Evolutionary conservation across 2,888 invertebrate genomes (phyloP), one percentile per base, ranked within the genome.

Genomic region (Yponomeuta sedellus): DNA sequence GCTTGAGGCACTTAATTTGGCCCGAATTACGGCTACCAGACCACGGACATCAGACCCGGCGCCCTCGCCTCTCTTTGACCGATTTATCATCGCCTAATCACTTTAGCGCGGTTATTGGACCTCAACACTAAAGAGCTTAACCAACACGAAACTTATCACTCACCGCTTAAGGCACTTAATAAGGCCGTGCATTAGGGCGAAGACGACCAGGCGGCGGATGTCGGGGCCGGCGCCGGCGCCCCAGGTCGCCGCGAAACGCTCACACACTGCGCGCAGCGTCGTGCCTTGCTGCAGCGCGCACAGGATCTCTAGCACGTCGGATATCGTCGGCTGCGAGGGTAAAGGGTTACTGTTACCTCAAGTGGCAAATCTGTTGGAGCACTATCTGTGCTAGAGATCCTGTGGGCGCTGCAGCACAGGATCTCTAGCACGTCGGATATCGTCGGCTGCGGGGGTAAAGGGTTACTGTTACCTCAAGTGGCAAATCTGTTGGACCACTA

Each of bases 131-230:
- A 34, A 34, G 6, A 34, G 34, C 6, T 34, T 34, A 8, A 8
- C 10, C 34, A 34, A 34, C 34, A 34, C 34, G 34, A 1, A 34
- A 34, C 34, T 34, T n/a, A 44, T 39, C 11, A 66, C 63, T 67
- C 69, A 91, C 84, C 92, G 90, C 71, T 92, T 92, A 25, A 94
- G 87, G 72, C 93, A 93, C 67, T 89, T 91, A 72, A 94, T 90
- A 66, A 94, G 88, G 10, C 92, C 92, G 70, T 93, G 93, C 61
- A 93, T 83, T 71, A 92, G 81, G 0, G 94, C 93, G 71, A 92
- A 94, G 16, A 92, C 91, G 0, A 94, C 91, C 39, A 94, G 82
- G 12, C 92, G 90, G 0, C 93, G 81, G 22, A 91, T 77, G 70
- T 91, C 90, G 72, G 89, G 83, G 16, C 72, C 67, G n/a, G 76